Base-by-base conservation (phyloP, 2,113 vertebrate genomes). In the Aegithalos caudatus region DNA sequence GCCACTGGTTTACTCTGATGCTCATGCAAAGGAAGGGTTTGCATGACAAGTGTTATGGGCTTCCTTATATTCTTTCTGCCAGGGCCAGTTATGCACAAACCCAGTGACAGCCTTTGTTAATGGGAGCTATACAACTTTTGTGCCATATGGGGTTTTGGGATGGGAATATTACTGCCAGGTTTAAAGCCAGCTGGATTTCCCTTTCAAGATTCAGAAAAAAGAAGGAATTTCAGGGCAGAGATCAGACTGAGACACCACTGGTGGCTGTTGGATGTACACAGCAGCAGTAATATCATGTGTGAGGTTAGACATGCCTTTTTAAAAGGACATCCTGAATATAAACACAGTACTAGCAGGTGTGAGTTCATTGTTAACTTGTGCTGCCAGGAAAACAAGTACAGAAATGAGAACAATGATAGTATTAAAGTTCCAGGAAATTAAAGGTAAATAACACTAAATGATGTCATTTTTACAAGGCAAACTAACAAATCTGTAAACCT, bases 321-420 rank as follows among this genome's bases (percentile, higher is more conserved):
- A 67, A 89, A 91, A 86, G 67, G 33, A 27, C 12, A 13, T 90
- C 44, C 64, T 91, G 60, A 87, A 70, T 81, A 33, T 74, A 78
- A 92, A 57, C 23, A 50, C 18, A 74, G 29, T 51, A 17, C 58
- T 48, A 67, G 88, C 72, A 91, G 45, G 48, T 81, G 57, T 72
- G 82, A 91, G 51, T 66, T 94, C 73, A 76, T 73, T 92, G 56
- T 94, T 91, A 64, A 94, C 38, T 92, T 94, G 47, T 81, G 48
- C 88, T 96, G 61, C 76, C 76, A 95, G 72, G 90, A 94, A 67
- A 71, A 73, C 71, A 88, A 78, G 40, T 70, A 54, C 0, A 1
- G 64, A 91, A 94, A 83, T 86, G 79, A 89, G 72, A 81, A 88
- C 62, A n/a, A 44, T 93, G 87, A 72, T 60, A 70, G 22, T 72